Evolutionary conservation across 2,888 invertebrate species (phyloP).

Genomic region (Acanthopleura granulata): DNA sequence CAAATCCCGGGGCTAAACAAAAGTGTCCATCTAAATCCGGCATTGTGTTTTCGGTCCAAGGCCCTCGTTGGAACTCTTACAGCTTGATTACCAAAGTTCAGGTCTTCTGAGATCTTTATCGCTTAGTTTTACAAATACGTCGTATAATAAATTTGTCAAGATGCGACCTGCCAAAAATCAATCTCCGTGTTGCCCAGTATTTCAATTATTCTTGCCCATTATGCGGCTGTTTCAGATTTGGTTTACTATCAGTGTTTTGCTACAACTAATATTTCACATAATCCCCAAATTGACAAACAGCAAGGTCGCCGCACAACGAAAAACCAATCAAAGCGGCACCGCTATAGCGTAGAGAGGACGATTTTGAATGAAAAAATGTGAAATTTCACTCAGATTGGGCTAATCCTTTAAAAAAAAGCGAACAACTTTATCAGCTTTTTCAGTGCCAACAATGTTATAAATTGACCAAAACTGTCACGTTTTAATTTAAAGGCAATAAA

Average conservation of each 20-base stretch:
- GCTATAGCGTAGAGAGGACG: too few relatives aligned
- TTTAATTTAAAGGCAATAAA: too few relatives aligned
- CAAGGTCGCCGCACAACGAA: too few relatives aligned
- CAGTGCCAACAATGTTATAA: neutral
- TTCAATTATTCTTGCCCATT: conserved; percentile 4
- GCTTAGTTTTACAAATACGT: neutral
- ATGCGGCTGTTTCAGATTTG: neutral
- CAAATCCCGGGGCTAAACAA: conserved; percentile 1
- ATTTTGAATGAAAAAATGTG: too few relatives aligned
- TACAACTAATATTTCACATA: conserved; percentile 4
- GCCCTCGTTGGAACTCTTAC: neutral
- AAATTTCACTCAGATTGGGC: too few relatives aligned
- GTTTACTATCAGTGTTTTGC: neutral
- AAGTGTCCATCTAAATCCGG: neutral
- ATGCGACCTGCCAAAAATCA: neutral
- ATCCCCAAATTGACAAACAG: neutral
- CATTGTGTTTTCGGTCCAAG: neutral
- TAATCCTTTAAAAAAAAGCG: neutral
- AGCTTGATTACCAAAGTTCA: neutral
- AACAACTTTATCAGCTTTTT: neutral
- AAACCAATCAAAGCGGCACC: too few relatives aligned
- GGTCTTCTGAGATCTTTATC: neutral
- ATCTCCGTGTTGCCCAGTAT: neutral
- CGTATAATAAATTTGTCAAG: conserved; percentile 4
- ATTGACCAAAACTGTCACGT: too few relatives aligned